These are phyloP conservation scores for Cyaniris semiargus DNA, from an alignment of 2,888 invertebrate species.

Conservation along the genomic window DNA sequence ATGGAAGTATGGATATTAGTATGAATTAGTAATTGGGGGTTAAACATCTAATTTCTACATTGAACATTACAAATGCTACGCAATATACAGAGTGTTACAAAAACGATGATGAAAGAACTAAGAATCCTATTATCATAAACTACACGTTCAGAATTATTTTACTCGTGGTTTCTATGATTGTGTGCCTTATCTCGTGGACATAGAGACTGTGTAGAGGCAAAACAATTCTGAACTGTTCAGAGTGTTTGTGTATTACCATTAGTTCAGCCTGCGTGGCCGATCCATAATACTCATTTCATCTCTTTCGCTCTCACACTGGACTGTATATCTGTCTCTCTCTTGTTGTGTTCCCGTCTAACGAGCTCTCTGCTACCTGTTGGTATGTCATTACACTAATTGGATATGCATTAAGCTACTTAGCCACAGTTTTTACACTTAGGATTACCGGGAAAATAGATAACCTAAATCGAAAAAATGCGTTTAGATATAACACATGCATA, in stretches of 20 bases:
- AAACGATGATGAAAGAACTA: conserved; percentile 18
- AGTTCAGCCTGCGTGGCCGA: conserved; percentile 41
- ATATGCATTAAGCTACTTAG: conserved; percentile 71
- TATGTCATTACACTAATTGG: conserved; percentile 69
- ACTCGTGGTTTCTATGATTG: background rate
- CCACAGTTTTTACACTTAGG: conserved; percentile 66
- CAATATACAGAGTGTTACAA: conserved; percentile 7
- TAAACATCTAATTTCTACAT: background rate
- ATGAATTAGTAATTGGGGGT: no score
- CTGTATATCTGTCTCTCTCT: conserved; percentile 37
- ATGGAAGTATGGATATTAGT: no score
- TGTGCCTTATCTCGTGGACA: background rate
- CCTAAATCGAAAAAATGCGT: background rate
- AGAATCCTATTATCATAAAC: conserved; percentile 20
- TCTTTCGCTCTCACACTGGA: conserved; percentile 35
- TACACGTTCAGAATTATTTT: background rate
- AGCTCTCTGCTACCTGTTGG: conserved; percentile 45
- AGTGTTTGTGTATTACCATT: conserved; percentile 39
- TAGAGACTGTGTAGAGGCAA: background rate
- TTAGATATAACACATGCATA: background rate
- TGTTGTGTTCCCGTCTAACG: conserved; percentile 7
- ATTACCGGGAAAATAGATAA: conserved; percentile 28
- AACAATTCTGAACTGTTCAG: background rate
- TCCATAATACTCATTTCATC: conserved; percentile 41
- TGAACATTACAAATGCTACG: background rate